phyloP scores from a whole-genome alignment of 2,888 invertebrate genomes.

The Nemoura dubitans region DNA sequence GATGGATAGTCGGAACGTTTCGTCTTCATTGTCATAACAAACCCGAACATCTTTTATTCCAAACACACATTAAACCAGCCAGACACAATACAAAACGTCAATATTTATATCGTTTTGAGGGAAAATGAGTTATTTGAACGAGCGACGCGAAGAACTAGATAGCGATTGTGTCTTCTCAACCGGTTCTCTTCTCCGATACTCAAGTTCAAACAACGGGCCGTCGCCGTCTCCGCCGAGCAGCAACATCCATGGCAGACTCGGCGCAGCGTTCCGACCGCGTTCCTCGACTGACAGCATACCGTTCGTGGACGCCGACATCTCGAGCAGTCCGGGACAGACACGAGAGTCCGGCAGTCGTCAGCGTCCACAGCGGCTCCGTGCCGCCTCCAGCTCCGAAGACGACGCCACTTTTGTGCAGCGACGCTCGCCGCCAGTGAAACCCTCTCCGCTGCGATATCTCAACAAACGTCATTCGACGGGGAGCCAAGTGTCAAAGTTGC shows the following conservation, averaged over 20 bases:
- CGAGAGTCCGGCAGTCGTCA: not conserved
- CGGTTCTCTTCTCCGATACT: slow-evolving; percentile 40
- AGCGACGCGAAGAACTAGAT: slow-evolving; percentile 36
- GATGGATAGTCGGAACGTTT: not conserved
- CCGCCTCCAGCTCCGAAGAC: slow-evolving; percentile 44
- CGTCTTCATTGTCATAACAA: slow-evolving; percentile 1
- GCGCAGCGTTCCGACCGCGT: slow-evolving; percentile 43
- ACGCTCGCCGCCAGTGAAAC: not conserved
- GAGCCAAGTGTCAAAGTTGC: not conserved
- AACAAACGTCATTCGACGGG: slow-evolving; percentile 7
- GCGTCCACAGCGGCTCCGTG: not conserved
- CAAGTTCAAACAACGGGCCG: slow-evolving; percentile 36
- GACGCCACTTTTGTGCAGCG: not conserved
- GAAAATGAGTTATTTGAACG: slow-evolving; percentile 42
- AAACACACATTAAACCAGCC: not conserved
- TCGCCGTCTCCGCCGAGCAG: not conserved
- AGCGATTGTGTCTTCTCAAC: slow-evolving; percentile 40
- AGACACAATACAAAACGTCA: slow-evolving; percentile 15
- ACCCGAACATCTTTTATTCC: not conserved
- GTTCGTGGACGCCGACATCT: slow-evolving; percentile 54
- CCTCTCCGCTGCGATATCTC: not conserved
- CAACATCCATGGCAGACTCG: slow-evolving; percentile 26
- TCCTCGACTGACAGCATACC: slow-evolving; percentile 52
- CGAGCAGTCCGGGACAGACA: slow-evolving; percentile 48
- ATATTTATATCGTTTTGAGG: slow-evolving; percentile 30